Conservation (phyloP, 2,888 invertebrate species). For the Venusia cambrica region DNA sequence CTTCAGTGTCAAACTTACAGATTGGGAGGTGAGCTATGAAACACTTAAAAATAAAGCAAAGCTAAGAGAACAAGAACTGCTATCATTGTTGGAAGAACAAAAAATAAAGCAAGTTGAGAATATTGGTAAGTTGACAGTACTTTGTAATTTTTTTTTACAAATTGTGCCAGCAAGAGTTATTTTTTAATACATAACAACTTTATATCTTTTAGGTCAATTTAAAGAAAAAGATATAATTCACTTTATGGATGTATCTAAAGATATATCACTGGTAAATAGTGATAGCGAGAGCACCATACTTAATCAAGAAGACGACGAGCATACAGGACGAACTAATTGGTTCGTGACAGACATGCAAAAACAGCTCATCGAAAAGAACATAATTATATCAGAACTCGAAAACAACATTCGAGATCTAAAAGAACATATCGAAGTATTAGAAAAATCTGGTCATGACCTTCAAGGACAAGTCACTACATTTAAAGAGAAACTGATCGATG, state of each 20-base stretch:
- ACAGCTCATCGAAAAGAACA: conserved; percentile 46
- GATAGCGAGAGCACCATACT: conserved; percentile 51
- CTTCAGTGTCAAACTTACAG: conserved; percentile 56
- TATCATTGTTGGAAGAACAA: conserved; percentile 67
- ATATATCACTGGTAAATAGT: conserved; percentile 57
- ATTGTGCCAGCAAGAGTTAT: no score
- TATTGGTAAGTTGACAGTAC: conserved; percentile 38
- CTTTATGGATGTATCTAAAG: conserved; percentile 60
- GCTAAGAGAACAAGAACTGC: conserved; percentile 77
- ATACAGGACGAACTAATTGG: conserved; percentile 34
- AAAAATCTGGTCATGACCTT: conserved; percentile 48
- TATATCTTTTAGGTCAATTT: conserved; percentile 19
- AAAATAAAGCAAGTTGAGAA: conserved; percentile 38
- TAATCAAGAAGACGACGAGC: conserved; percentile 37
- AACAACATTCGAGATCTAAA: conserved; percentile 45
- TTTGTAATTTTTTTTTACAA: no score
- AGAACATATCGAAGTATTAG: conserved; percentile 46
- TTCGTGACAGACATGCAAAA: conserved; percentile 42
- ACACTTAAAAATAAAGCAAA: conserved; percentile 73
- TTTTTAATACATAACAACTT: no score
- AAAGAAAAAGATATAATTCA: conserved; percentile 40
- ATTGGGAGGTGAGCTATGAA: conserved; percentile 77
- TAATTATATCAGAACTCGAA: conserved; percentile 51
- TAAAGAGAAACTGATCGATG: conserved; percentile 42
- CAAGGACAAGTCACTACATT: conserved; percentile 40